Base-by-base conservation (phyloP, 1,140 invertebrate species). In the Pinna nobilis region DNA sequence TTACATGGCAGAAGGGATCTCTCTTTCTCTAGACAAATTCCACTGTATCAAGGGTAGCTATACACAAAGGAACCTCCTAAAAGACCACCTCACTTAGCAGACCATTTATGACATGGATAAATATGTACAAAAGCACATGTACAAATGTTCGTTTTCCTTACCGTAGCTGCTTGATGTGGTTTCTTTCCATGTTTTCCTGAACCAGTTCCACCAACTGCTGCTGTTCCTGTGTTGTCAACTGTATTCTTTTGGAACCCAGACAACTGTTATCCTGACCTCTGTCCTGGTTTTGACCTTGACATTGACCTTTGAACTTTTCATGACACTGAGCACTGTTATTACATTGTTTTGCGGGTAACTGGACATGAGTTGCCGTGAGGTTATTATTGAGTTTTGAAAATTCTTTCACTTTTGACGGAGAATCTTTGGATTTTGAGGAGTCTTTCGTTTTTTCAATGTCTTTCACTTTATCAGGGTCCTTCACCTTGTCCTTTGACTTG, bases 151-250 rank as follows among this genome's bases (percentile, higher is more conserved):
- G n/a, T n/a, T n/a, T n/a, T 11, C 28, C 73, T 59, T 64, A 84
- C 84, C 84, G 81, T 35, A 84, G 65, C 64, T 86, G 85, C 53
- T 82, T 82, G 13, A 84, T 74, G 39, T 95, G 94, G 88, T 96
- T 96, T 89, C 95, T 95, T 88, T 96, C 95, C 94, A 96, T 95
- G 87, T 96, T 96, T 68, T 94, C 94, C 88, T 96, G 94, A 81
- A 96, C 94, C 78, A 96, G 94, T 89, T 95, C 94, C 65, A 95
- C 92, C 74, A 96, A 90, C 83, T 95, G 93, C 77, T 94, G 91
- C 84, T 95, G 94, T 64, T 86, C 79, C 20, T 81, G 79, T 13
- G 72, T 65, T 25, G 79, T 82, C 47, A 83, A 39, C 61, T 68
- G 72, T 35, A 79, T 69, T 50, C 76, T 67, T 37, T 68, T 74